Conservation (phyloP, 2,797 vertebrate species). For the Halcyon badia region DNA sequence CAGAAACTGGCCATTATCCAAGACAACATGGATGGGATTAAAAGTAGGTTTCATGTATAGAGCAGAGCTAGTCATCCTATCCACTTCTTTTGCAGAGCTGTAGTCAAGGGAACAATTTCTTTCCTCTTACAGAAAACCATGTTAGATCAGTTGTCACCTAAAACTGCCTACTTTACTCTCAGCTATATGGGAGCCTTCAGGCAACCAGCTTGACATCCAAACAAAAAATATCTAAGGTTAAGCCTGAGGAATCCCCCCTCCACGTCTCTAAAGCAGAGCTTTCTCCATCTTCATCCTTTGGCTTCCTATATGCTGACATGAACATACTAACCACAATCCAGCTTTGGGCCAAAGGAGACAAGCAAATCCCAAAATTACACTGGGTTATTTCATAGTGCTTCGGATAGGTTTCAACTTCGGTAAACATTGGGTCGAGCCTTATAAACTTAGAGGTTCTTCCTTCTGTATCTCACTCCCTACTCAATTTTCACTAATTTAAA, state of each 20-base stretch:
- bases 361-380: not conserved
- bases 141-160: not conserved
- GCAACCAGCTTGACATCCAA: not conserved
- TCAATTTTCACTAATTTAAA: not conserved
- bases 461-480: not conserved
- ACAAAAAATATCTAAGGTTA: not conserved
- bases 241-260: not conserved
- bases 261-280: not conserved
- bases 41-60: not conserved
- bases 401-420: not conserved
- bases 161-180: not conserved
- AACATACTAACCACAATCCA: not conserved
- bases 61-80: not conserved
- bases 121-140: not conserved
- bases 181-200: not conserved
- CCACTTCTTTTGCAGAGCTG: not conserved
- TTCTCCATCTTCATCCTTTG: not conserved
- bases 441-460: not conserved
- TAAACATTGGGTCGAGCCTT: not conserved
- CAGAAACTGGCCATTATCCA: not conserved
- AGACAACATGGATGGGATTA: not conserved
- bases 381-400: not conserved
- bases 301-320: not conserved
- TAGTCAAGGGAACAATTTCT: not conserved
- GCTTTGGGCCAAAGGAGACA: not conserved